Percentiles rank a stretch among this genome's conserved stretches.
phyloP scores from a whole-genome alignment of 2,113 vertebrate species.

The Typhlomys cinereus region DNA sequence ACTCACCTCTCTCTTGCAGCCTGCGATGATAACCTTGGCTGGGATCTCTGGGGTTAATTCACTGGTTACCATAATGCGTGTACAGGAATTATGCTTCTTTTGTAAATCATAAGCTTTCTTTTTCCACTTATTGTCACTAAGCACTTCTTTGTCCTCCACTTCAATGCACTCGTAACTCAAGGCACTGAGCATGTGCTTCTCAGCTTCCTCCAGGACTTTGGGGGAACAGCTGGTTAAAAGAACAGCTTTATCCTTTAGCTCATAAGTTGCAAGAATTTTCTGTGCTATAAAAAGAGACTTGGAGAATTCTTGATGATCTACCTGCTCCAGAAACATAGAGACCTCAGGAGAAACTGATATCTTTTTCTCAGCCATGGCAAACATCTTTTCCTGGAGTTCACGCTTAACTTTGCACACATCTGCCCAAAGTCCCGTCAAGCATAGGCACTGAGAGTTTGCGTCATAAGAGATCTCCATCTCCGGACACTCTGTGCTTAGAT shows the following conservation, averaged over 20 bases:
- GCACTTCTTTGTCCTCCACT: conserved; percentile 81
- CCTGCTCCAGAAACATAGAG: conserved; percentile 83
- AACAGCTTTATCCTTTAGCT: conserved; percentile 77
- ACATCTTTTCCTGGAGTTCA: conserved; percentile 79
- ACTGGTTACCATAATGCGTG: conserved; percentile 71
- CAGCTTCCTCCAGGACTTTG: conserved; percentile 82
- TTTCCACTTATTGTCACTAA: conserved; percentile 83
- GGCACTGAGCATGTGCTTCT: conserved; percentile 80
- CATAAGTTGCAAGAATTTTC: conserved; percentile 84
- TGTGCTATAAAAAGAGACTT: conserved; percentile 82
- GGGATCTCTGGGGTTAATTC: conserved; percentile 36
- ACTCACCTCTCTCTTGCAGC: conserved; percentile 79
- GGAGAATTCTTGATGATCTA: conserved; percentile 81
- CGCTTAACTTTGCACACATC: conserved; percentile 86
- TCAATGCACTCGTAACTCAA: conserved; percentile 79
- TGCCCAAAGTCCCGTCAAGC: conserved; percentile 82
- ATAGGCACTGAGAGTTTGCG: conserved; percentile 64
- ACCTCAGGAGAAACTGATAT: conserved; percentile 78
- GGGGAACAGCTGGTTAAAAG: conserved; percentile 81
- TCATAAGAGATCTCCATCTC: conserved; percentile 83
- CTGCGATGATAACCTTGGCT: conserved; percentile 84
- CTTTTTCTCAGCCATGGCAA: conserved; percentile 74
- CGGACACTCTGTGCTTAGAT: conserved; percentile 75
- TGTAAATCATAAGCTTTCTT: conserved; percentile 68
- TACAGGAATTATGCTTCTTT: conserved; percentile 65